Evolutionary conservation across 2,888 invertebrate species (phyloP).

Genomic region (Vesta saturnalis): DNA sequence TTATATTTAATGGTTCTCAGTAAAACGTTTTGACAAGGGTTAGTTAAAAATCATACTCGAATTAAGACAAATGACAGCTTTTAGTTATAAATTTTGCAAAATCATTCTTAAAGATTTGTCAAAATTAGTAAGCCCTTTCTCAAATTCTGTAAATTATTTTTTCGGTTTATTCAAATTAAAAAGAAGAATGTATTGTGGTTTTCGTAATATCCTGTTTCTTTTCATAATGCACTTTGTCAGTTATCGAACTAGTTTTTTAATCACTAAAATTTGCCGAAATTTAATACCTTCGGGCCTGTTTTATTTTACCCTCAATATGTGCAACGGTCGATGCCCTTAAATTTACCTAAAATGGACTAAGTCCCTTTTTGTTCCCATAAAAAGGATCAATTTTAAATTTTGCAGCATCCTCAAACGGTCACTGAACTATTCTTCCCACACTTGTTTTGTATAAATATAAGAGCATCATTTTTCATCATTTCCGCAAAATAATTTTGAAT

Average conservation of each 20-base stretch:
- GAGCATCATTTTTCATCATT: slow-evolving; percentile 21
- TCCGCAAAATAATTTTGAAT: no score
- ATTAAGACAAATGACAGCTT: background rate
- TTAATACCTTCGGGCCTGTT: slow-evolving; percentile 29
- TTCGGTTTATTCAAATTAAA: background rate
- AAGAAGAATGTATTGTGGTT: background rate
- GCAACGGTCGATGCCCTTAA: slow-evolving; percentile 32
- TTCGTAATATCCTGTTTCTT: slow-evolving; percentile 29
- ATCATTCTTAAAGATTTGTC: background rate
- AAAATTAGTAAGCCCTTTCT: background rate
- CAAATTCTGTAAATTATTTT: background rate
- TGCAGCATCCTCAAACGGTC: slow-evolving; percentile 29
- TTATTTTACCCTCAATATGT: slow-evolving; percentile 16
- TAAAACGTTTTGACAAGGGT: slow-evolving; percentile 15
- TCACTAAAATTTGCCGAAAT: slow-evolving; percentile 36
- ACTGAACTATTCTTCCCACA: slow-evolving; percentile 33
- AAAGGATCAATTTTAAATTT: slow-evolving; percentile 29
- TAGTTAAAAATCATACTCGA: background rate
- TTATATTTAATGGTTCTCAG: background rate
- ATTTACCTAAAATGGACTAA: slow-evolving; percentile 24
- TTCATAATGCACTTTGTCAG: slow-evolving; percentile 33
- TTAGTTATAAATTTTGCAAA: slow-evolving; percentile 4
- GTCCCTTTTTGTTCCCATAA: slow-evolving; percentile 5
- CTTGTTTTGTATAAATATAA: slow-evolving; percentile 17
- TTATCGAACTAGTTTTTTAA: slow-evolving; percentile 41